phyloP scores from a whole-genome alignment of 1,140 invertebrate species.

The Cydia fagiglandana region DNA sequence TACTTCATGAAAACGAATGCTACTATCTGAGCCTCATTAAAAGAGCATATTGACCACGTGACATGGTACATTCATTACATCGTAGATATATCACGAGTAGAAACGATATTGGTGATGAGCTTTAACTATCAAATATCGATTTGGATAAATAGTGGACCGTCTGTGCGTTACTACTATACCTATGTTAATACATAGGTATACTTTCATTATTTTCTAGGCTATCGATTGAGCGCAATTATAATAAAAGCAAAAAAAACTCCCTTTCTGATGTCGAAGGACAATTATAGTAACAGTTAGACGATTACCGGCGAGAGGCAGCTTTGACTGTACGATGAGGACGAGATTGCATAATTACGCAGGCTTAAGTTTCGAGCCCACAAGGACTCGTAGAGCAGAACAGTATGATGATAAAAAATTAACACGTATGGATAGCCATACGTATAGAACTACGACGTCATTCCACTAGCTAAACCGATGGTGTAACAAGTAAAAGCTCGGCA shows the following conservation, averaged over 20 bases:
- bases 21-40: too few relatives aligned
- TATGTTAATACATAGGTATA: too few relatives aligned
- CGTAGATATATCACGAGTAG: too few relatives aligned
- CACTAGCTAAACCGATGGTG: background rate
- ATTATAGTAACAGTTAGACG: background rate
- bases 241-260: background rate
- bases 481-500: background rate
- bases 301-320: constrained; percentile 5
- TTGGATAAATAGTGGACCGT: too few relatives aligned
- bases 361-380: constrained; percentile 4
- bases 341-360: constrained; percentile 20
- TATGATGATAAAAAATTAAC: background rate
- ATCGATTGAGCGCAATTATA: background rate
- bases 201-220: too few relatives aligned
- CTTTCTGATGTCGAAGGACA: background rate
- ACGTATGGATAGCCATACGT: background rate
- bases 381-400: background rate
- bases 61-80: too few relatives aligned
- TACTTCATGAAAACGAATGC: too few relatives aligned
- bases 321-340: background rate
- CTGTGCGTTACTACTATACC: too few relatives aligned
- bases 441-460: background rate
- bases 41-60: too few relatives aligned
- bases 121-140: too few relatives aligned
- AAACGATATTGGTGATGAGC: too few relatives aligned